Conservation (phyloP, 2,888 invertebrate genomes). For the Drosophila putrida region DNA sequence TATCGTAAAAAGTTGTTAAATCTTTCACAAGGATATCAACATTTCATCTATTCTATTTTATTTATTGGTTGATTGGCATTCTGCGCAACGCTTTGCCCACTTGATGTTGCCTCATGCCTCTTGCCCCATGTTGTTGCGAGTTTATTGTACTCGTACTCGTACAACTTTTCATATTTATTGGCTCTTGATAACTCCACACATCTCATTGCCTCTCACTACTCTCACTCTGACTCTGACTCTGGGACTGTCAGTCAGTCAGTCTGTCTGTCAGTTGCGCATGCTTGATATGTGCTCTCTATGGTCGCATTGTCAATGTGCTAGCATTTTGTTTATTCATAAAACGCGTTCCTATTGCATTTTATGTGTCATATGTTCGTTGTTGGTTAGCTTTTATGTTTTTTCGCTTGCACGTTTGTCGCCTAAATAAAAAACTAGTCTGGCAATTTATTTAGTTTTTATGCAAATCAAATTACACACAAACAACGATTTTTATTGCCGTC, state of each 20-base stretch:
- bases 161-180: slow-evolving; percentile 62
- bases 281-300: slow-evolving; percentile 32
- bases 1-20: slow-evolving; percentile 12
- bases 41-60: slow-evolving; percentile 15
- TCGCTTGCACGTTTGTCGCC: slow-evolving; percentile 19
- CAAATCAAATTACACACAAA: slow-evolving; percentile 68
- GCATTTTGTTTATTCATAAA: slow-evolving; percentile 65
- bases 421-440: slow-evolving; percentile 28
- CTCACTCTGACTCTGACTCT: slow-evolving; percentile 4
- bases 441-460: slow-evolving; percentile 72
- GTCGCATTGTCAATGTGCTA: slow-evolving; percentile 37
- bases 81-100: slow-evolving; percentile 5
- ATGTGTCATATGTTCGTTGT: slow-evolving; percentile 46
- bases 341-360: slow-evolving; percentile 40
- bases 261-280: slow-evolving; percentile 29
- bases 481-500: slow-evolving; percentile 35
- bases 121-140: slow-evolving; percentile 19
- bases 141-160: slow-evolving; percentile 40
- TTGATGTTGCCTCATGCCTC: slow-evolving; percentile 20
- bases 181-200: slow-evolving; percentile 46
- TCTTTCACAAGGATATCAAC: slow-evolving; percentile 19
- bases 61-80: slow-evolving; percentile 35
- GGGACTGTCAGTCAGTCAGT: not conserved
- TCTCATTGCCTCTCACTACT: slow-evolving; percentile 2
- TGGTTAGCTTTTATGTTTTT: slow-evolving; percentile 32